phyloP scores from a whole-genome alignment of 2,888 invertebrate species.

The Agonopterix alstromeriana region DNA sequence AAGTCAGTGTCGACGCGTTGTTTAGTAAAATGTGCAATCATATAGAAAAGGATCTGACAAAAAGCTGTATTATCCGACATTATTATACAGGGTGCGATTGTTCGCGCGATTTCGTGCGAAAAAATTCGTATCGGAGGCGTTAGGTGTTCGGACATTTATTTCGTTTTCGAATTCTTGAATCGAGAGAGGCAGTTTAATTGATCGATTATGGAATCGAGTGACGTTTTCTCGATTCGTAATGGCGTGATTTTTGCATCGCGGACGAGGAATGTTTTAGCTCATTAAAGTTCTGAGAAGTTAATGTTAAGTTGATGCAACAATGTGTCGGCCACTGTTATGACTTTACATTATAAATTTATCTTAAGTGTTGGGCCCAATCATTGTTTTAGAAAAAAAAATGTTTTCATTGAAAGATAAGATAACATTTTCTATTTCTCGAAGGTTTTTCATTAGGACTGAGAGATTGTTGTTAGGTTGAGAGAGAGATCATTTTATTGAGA shows the following conservation, averaged over 20 bases:
- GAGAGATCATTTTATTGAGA: too few relatives aligned
- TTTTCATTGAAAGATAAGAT: too few relatives aligned
- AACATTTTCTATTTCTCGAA: too few relatives aligned
- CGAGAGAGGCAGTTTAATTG: constrained; percentile 38
- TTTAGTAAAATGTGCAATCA: constrained; percentile 68
- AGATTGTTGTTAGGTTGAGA: too few relatives aligned
- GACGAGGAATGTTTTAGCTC: constrained; percentile 15
- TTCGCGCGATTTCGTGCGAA: constrained; percentile 47
- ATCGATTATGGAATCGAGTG: constrained; percentile 42
- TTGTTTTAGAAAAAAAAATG: too few relatives aligned
- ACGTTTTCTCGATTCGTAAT: constrained; percentile 19
- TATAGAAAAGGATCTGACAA: constrained; percentile 54
- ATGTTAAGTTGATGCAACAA: constrained; percentile 18
- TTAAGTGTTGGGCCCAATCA: too few relatives aligned
- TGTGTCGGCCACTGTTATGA: neutral
- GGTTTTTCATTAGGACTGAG: too few relatives aligned
- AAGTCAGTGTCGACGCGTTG: constrained; percentile 35
- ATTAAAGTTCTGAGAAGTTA: constrained; percentile 22
- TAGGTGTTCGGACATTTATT: constrained; percentile 23
- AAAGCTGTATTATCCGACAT: constrained; percentile 53
- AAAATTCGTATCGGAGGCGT: constrained; percentile 30
- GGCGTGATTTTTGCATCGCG: constrained; percentile 28
- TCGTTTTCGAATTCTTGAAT: constrained; percentile 27
- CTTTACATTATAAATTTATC: too few relatives aligned
- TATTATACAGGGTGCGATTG: constrained; percentile 46